phyloP scores from a whole-genome alignment of 2,113 vertebrate species.

The Desmodus rotundus region DNA sequence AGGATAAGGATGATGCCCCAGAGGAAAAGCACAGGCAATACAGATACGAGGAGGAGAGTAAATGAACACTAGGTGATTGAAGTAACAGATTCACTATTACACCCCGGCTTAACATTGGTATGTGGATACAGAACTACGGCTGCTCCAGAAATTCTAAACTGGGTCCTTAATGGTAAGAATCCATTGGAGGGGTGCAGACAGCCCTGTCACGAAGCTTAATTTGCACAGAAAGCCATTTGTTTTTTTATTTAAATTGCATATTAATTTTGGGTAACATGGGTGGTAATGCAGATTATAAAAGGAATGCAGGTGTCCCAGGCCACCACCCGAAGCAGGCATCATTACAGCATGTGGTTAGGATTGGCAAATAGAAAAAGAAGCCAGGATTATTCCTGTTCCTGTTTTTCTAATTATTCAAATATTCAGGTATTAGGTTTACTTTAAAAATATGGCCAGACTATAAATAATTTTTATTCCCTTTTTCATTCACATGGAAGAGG shows the following conservation, averaged over 20 bases:
- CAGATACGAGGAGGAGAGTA: not conserved
- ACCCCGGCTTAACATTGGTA: not conserved
- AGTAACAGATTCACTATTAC: not conserved
- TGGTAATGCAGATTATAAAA: not conserved
- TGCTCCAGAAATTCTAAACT: not conserved
- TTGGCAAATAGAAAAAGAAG: not conserved
- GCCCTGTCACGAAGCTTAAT: not conserved
- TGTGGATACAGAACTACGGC: not conserved
- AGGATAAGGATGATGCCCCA: not conserved
- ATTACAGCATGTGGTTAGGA: not conserved
- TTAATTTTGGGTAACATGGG: not conserved
- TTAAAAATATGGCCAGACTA: not conserved
- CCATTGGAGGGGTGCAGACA: not conserved
- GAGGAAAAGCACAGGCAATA: not conserved
- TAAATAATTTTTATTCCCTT: not conserved
- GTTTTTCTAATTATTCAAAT: not conserved
- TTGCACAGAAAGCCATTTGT: not conserved
- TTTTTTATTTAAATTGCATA: not conserved
- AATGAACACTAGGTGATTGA: not conserved
- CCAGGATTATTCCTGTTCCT: not conserved
- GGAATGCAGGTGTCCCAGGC: not conserved
- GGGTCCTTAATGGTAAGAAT: not conserved
- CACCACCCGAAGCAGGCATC: not conserved
- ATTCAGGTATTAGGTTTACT: not conserved
- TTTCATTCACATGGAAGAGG: not conserved